Evolutionary conservation across 2,797 vertebrate genomes (phyloP).

Genomic region (Eulemur albifrons): DNA sequence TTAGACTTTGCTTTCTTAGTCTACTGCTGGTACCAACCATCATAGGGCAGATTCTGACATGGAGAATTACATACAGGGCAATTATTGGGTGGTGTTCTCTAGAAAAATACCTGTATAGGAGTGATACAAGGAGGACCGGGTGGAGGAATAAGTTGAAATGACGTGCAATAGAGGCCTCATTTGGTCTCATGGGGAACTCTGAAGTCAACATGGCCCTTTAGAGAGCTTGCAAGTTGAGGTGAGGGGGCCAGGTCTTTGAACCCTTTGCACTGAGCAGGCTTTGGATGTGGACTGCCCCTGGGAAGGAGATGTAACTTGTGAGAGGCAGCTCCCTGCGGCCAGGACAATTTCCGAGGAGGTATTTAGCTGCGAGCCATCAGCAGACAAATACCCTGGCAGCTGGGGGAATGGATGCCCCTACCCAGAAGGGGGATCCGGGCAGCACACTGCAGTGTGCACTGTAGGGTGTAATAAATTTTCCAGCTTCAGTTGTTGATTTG

Average conservation of each 20-base stretch:
- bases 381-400: neutral
- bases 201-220: neutral
- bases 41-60: neutral
- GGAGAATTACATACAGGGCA: neutral
- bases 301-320: neutral
- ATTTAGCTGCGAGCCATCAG: neutral
- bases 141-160: neutral
- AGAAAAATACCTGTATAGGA: neutral
- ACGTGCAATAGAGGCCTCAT: neutral
- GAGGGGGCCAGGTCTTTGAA: neutral
- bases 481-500: neutral
- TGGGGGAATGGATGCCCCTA: neutral
- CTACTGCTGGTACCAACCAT: neutral
- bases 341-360: neutral
- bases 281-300: neutral
- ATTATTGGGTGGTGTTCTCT: neutral
- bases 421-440: neutral
- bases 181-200: neutral
- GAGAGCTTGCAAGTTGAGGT: neutral
- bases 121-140: neutral
- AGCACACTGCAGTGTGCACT: neutral
- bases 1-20: neutral
- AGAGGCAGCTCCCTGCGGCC: neutral
- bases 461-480: neutral
- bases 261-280: neutral